Percentiles rank a stretch among this genome's conserved stretches.
phyloP scores from a whole-genome alignment of 2,113 vertebrate genomes.

The Pionites leucogaster region DNA sequence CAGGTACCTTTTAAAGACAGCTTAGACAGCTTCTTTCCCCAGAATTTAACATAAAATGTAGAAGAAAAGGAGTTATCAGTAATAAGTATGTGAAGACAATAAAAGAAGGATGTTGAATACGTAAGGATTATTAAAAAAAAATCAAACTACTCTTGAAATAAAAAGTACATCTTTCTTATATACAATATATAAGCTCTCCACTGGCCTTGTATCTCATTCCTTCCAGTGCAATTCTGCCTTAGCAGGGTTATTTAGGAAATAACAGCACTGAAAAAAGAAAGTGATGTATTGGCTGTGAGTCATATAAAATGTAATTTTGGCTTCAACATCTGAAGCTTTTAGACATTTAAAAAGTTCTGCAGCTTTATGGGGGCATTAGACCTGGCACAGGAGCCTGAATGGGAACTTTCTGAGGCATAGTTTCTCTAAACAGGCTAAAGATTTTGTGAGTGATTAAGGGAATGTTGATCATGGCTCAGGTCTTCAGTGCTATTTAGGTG shows the following conservation, averaged over 20 bases:
- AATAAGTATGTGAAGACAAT: background rate
- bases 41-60: background rate
- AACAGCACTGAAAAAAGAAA: background rate
- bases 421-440: background rate
- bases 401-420: background rate
- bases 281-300: background rate
- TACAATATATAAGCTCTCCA: background rate
- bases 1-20: background rate
- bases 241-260: constrained; percentile 3
- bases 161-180: background rate
- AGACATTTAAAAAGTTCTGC: background rate
- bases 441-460: background rate
- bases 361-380: background rate
- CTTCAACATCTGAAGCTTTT: constrained; percentile 32
- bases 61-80: background rate
- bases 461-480: background rate
- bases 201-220: background rate
- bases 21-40: background rate
- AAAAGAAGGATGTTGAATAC: background rate
- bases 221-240: background rate
- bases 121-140: background rate
- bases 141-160: background rate
- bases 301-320: constrained; percentile 13
- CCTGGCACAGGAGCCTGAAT: background rate
- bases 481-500: background rate